phyloP scores from a whole-genome alignment of 2,113 vertebrate species.

The Limnothrissa miodon region DNA sequence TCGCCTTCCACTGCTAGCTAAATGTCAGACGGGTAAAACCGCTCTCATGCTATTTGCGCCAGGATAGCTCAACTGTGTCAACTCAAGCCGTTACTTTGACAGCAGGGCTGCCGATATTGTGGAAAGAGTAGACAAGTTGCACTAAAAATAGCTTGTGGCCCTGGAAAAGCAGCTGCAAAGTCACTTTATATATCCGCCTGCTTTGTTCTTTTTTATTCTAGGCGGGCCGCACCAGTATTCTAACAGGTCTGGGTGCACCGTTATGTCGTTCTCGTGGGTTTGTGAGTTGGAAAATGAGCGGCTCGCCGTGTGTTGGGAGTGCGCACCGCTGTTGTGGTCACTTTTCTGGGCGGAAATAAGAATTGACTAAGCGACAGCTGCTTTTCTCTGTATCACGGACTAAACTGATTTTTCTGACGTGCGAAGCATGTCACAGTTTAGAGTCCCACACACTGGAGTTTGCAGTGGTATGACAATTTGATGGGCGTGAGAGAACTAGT shows the following conservation, averaged over 20 bases:
- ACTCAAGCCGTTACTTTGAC: background rate
- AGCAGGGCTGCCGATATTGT: background rate
- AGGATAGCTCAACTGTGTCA: background rate
- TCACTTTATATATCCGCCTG: background rate
- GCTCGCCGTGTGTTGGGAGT: background rate
- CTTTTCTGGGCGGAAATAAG: background rate
- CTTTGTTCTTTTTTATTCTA: background rate
- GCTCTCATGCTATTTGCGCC: background rate
- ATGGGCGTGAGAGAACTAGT: background rate
- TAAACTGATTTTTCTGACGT: background rate
- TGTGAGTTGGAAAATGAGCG: background rate
- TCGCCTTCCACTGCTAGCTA: background rate
- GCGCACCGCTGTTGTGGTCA: background rate
- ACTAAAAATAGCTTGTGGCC: background rate
- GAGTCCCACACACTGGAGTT: background rate
- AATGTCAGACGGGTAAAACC: slow-evolving; percentile 22
- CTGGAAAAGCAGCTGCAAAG: background rate
- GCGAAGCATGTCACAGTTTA: background rate
- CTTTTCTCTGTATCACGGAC: background rate
- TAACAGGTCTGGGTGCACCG: background rate
- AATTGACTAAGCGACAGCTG: slow-evolving; percentile 1
- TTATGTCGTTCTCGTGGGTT: background rate
- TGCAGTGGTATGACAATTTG: background rate
- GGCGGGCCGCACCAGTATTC: background rate
- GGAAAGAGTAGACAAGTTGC: slow-evolving; percentile 14